Percentiles rank a stretch among this genome's conserved stretches.
Evolutionary conservation across 2,888 invertebrate genomes (phyloP).

Genomic region (Cremastinae sp.): DNA sequence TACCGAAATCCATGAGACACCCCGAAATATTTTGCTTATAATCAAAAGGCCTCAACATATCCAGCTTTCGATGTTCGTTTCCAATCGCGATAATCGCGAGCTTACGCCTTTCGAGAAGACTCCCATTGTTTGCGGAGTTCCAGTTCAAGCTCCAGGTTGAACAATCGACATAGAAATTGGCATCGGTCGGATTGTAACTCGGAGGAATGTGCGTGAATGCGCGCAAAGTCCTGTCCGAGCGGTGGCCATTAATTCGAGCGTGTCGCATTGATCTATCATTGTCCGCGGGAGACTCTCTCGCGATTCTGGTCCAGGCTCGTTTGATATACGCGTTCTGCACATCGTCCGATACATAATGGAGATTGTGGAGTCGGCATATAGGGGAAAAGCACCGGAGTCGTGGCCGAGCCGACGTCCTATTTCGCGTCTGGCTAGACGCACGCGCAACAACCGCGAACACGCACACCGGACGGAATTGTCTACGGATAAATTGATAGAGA

Average conservation of each 20-base stretch:
- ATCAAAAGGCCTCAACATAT: constrained; percentile 6
- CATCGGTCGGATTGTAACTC: constrained; percentile 18
- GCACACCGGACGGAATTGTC: constrained; percentile 7
- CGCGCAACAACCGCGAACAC: constrained; percentile 13
- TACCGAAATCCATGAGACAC: background rate
- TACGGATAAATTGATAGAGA: background rate
- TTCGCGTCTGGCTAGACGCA: constrained; percentile 34
- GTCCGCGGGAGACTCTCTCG: constrained; percentile 65
- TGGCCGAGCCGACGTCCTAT: constrained; percentile 39
- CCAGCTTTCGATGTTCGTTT: no score
- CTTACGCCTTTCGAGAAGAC: no score
- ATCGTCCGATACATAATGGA: constrained; percentile 75
- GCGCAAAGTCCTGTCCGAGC: constrained; percentile 15
- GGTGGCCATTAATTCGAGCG: constrained; percentile 78
- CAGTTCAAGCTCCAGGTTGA: background rate
- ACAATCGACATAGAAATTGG: background rate
- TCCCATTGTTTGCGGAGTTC: no score
- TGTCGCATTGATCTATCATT: constrained; percentile 80
- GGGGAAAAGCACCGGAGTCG: constrained; percentile 46
- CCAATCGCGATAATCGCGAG: constrained; percentile 10
- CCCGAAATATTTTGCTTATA: background rate
- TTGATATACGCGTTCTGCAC: constrained; percentile 70
- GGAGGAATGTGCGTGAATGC: constrained; percentile 67
- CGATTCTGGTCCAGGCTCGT: constrained; percentile 43
- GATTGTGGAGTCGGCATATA: constrained; percentile 67